Conservation (phyloP, 2,797 vertebrate species). For the Orientallactaga sibirica region DNA sequence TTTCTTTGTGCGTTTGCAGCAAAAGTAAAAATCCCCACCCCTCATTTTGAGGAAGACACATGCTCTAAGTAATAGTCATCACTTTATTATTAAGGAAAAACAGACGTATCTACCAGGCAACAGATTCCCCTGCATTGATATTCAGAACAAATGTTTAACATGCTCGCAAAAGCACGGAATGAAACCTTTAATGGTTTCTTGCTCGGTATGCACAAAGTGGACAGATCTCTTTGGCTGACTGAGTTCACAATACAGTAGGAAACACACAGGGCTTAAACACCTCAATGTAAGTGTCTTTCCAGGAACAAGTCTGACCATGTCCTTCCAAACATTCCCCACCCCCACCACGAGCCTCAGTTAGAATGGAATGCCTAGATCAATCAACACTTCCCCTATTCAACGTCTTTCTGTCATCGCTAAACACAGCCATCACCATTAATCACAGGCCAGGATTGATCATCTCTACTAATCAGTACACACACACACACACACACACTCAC, state of each 20-base stretch:
- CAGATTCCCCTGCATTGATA: conserved; percentile 3
- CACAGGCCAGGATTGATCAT: neutral
- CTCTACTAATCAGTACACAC: neutral
- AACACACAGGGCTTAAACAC: neutral
- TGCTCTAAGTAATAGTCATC: conserved; percentile 3
- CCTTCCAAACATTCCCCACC: neutral
- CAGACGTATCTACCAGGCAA: neutral
- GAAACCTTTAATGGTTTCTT: conserved; percentile 1
- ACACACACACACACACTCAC: too few relatives aligned
- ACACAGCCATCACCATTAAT: neutral
- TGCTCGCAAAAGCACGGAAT: conserved; percentile 28
- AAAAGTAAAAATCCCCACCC: conserved; percentile 16
- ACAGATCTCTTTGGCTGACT: neutral
- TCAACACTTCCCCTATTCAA: neutral
- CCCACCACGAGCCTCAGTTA: neutral
- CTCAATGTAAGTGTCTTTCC: neutral
- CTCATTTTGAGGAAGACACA: conserved; percentile 27
- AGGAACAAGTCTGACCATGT: neutral
- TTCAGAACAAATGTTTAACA: conserved; percentile 23
- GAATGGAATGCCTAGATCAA: neutral
- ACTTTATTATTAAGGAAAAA: conserved; percentile 47
- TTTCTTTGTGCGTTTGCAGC: conserved; percentile 30
- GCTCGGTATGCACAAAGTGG: conserved; percentile 11
- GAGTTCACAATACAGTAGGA: neutral
- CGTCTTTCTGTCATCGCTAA: neutral